phyloP scores from a whole-genome alignment of 2,888 invertebrate genomes.

The Xylota segnis region DNA sequence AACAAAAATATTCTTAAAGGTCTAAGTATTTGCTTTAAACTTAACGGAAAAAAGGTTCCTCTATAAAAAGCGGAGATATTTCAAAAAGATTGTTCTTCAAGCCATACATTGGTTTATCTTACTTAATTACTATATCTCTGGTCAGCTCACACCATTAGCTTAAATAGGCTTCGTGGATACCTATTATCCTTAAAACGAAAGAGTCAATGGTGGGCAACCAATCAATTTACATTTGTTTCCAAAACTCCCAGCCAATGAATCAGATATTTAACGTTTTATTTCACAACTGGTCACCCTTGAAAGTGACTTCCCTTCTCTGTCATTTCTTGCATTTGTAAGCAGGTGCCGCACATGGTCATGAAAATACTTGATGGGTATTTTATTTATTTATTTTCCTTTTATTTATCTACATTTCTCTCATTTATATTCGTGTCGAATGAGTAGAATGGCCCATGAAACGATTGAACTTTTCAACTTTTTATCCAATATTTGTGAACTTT shows the following conservation, averaged over 20 bases:
- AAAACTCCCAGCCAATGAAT: constrained; percentile 5
- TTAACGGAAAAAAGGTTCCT: too few relatives aligned
- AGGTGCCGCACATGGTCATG: constrained; percentile 31
- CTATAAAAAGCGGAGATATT: too few relatives aligned
- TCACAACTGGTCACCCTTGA: constrained; percentile 22
- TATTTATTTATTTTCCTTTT: constrained; percentile 45
- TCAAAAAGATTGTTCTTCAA: too few relatives aligned
- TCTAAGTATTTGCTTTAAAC: too few relatives aligned
- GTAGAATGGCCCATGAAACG: constrained; percentile 28
- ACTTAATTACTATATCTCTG: too few relatives aligned
- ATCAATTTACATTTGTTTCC: not conserved
- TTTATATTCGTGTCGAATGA: constrained; percentile 46
- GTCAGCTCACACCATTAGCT: too few relatives aligned
- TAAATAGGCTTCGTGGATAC: too few relatives aligned
- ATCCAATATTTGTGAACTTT: not conserved
- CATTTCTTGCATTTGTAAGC: constrained; percentile 2
- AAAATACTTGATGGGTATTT: constrained; percentile 25
- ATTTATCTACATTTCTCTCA: constrained; percentile 13
- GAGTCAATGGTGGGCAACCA: not conserved
- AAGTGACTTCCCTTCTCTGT: not conserved
- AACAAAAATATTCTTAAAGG: too few relatives aligned
- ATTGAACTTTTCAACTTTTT: constrained; percentile 38
- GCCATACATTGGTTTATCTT: too few relatives aligned
- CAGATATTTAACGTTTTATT: constrained; percentile 12
- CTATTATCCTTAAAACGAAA: not conserved